phyloP scores from a whole-genome alignment of 2,797 vertebrate species.

The Heterohyrax brucei region DNA sequence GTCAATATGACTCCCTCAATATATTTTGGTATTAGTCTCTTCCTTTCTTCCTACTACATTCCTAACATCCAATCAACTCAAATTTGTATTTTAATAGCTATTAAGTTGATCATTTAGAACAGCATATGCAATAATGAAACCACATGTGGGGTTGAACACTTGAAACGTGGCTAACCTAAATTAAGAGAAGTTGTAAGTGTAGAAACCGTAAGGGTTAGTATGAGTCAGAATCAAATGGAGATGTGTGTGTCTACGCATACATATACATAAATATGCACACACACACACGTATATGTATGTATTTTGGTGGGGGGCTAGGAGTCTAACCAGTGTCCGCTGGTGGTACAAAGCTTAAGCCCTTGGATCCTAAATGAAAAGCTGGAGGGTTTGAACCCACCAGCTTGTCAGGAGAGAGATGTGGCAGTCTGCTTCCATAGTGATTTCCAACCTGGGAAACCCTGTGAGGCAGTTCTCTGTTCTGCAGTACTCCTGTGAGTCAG shows the following conservation, averaged over 20 bases:
- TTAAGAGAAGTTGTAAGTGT: constrained; percentile 27
- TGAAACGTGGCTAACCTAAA: constrained; percentile 7
- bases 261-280: too few relatives aligned
- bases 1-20: background rate
- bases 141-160: background rate
- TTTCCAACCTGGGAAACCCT: background rate
- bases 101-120: background rate
- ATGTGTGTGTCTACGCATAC: too few relatives aligned
- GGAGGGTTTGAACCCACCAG: background rate
- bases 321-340: background rate
- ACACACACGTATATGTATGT: too few relatives aligned
- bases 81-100: constrained; percentile 40
- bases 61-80: background rate
- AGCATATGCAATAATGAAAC: background rate
- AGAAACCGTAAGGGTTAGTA: background rate
- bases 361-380: background rate
- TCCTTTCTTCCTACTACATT: background rate
- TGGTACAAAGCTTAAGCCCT: background rate
- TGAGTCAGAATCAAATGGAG: too few relatives aligned
- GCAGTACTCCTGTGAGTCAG: too few relatives aligned
- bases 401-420: background rate
- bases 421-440: background rate
- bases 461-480: too few relatives aligned
- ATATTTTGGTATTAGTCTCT: constrained; percentile 48
- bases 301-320: too few relatives aligned